These are phyloP conservation scores for Trichomycterus rosablanca DNA, from an alignment of 2,113 vertebrate species.

Conservation along the genomic window DNA sequence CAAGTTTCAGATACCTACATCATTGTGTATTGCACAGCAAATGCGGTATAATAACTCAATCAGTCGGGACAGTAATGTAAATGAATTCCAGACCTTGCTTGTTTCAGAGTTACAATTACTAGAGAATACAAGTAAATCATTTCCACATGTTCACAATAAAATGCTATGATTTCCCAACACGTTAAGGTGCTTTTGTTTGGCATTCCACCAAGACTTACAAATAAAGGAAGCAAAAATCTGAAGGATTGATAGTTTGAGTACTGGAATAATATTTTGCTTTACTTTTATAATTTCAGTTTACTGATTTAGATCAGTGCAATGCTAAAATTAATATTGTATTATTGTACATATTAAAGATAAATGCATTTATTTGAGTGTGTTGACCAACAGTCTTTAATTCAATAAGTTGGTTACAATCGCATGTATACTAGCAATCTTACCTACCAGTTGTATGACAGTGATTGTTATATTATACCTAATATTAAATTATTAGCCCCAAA, in stretches of 20 bases:
- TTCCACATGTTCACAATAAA: slow-evolving; percentile 96
- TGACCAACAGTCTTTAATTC: no score
- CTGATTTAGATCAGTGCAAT: slow-evolving; percentile 22
- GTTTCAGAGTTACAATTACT: slow-evolving; percentile 95
- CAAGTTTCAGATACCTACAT: slow-evolving; percentile 87
- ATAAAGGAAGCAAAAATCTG: slow-evolving; percentile 16
- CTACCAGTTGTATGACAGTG: no score
- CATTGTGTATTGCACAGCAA: slow-evolving; percentile 72
- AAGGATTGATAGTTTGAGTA: slow-evolving; percentile 44
- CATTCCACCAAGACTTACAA: slow-evolving; percentile 55
- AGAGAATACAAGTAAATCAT: slow-evolving; percentile 92
- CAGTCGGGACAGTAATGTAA: slow-evolving; percentile 92
- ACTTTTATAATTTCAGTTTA: slow-evolving; percentile 28
- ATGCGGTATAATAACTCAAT: slow-evolving; percentile 97
- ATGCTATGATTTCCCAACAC: slow-evolving; percentile 88
- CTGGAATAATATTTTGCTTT: slow-evolving; percentile 33
- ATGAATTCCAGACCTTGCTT: slow-evolving; percentile 92
- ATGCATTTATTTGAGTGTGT: neutral
- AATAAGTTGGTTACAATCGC: no score
- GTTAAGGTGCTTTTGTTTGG: slow-evolving; percentile 94
- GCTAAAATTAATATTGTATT: slow-evolving; percentile 20
- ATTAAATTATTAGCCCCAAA: no score
- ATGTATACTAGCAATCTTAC: no score
- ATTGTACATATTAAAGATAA: slow-evolving; percentile 12
- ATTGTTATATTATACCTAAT: no score